Conservation (phyloP, 2,113 vertebrate species). For the Xiphophorus maculatus region DNA sequence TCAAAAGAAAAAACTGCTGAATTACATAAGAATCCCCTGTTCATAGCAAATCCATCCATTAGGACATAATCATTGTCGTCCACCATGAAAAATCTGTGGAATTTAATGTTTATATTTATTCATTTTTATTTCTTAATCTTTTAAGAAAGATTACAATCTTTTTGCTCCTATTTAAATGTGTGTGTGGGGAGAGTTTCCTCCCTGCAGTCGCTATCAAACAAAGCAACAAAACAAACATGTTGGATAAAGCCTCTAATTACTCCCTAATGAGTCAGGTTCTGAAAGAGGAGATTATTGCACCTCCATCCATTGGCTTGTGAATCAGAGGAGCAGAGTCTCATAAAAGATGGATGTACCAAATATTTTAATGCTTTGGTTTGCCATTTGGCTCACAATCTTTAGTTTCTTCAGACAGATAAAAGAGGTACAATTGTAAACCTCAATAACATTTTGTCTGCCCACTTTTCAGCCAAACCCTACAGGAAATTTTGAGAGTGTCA, state of each 20-base stretch:
- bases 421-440: neutral
- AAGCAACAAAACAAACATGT: neutral
- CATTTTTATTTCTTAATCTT: too few species aligned
- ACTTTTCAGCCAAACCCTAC: neutral
- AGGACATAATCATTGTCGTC: too few species aligned
- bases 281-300: neutral
- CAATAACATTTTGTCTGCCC: neutral
- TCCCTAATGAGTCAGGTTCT: neutral
- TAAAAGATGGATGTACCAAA: neutral
- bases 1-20: slow-evolving; percentile 4
- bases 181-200: too few species aligned
- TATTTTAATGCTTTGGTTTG: neutral
- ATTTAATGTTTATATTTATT: too few species aligned
- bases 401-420: neutral
- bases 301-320: neutral
- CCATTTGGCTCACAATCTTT: neutral
- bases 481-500: neutral
- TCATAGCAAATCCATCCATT: neutral
- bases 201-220: too few species aligned
- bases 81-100: too few species aligned
- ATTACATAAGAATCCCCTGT: neutral
- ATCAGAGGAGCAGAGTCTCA: neutral
- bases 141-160: too few species aligned
- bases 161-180: too few species aligned
- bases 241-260: neutral